Base-by-base conservation (phyloP, 2,888 invertebrate genomes). In the Andricus curvator region DNA sequence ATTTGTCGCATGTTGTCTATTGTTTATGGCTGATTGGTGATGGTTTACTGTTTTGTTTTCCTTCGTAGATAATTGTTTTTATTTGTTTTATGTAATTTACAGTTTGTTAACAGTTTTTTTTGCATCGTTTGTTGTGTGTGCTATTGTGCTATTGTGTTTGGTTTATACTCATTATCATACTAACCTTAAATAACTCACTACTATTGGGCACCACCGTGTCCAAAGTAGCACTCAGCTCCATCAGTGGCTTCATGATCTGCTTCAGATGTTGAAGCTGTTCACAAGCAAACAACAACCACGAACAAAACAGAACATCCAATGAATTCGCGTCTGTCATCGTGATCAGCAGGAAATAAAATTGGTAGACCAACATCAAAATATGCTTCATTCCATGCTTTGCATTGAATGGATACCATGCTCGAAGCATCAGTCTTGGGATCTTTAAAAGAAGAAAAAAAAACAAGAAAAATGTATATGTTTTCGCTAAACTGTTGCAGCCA, bases 231-330 rank as follows among this genome's bases (percentile, higher is more conserved):
- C 97, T 97, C 4, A 97, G 94, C 89, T 97, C 97, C 96, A 97
- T 97, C 78, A 97, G 93, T 0, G 97, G 97, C 85, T 97, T 97
- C 96, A 97, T 96, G 83, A 97, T 97, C 70, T 96, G 96, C 90
- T 97, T 97, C 62, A 97, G 93, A 91, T 97, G 97, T 90, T 96
- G 96, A 80, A 97, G 93, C 90, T 97, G 97, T 87, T 97, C 97
- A 87, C 97, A 97, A 0, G 97, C 97, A 88, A 97, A 97, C 81
- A 97, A 95, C 85, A 97, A 89, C 96, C 97, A 97, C 1, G 96
- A 97, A 90, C 97, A 97, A 93, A 97, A 97, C 87, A 97, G 93
- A 0, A 96, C 95, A 89, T 97, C 97, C 66, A 94, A 82, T n/a
- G 94, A 91, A 87, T 95, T 95, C 0, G 94, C 93, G 65, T 95